These are phyloP conservation scores for Solenopsis fugax DNA, from an alignment of 1,140 invertebrate species.

Conservation along the genomic window DNA sequence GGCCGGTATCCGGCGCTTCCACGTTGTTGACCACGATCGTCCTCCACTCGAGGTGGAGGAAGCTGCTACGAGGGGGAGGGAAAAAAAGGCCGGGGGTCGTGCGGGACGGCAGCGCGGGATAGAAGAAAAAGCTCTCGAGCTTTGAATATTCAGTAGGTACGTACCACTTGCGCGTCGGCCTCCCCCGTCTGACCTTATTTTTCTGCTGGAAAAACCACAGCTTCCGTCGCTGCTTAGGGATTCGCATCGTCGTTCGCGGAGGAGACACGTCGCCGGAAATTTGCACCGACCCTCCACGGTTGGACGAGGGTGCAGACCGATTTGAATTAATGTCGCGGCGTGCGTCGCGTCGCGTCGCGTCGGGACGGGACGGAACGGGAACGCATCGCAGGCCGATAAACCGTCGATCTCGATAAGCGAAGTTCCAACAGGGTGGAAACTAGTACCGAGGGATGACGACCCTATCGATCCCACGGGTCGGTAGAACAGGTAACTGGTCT, in stretches of 20 bases:
- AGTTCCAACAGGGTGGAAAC: slow-evolving; percentile 16
- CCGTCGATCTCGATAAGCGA: slow-evolving; percentile 27
- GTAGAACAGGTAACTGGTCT: slow-evolving; percentile 48
- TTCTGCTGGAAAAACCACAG: slow-evolving; percentile 51
- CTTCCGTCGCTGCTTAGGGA: slow-evolving; percentile 53
- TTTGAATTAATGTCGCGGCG: background rate
- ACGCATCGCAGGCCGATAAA: slow-evolving; percentile 23
- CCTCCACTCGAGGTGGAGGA: slow-evolving; percentile 74
- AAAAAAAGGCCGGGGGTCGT: slow-evolving; percentile 66
- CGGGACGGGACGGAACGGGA: too few species aligned
- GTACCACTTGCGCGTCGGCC: slow-evolving; percentile 70
- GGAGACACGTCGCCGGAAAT: slow-evolving; percentile 55
- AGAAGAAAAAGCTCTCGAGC: slow-evolving; percentile 79
- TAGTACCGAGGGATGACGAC: background rate
- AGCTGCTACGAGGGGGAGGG: slow-evolving; percentile 6
- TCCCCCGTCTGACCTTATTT: slow-evolving; percentile 82
- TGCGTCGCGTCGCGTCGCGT: too few species aligned
- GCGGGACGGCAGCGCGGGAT: slow-evolving; percentile 46
- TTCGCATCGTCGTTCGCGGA: slow-evolving; percentile 17
- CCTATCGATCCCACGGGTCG: slow-evolving; percentile 56
- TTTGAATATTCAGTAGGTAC: slow-evolving; percentile 85
- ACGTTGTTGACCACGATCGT: slow-evolving; percentile 82
- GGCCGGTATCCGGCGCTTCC: slow-evolving; percentile 72
- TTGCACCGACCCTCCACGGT: slow-evolving; percentile 6
- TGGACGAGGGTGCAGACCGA: slow-evolving; percentile 9